Base-by-base conservation (phyloP, 1,140 invertebrate species). In the Epicauta chinensis region DNA sequence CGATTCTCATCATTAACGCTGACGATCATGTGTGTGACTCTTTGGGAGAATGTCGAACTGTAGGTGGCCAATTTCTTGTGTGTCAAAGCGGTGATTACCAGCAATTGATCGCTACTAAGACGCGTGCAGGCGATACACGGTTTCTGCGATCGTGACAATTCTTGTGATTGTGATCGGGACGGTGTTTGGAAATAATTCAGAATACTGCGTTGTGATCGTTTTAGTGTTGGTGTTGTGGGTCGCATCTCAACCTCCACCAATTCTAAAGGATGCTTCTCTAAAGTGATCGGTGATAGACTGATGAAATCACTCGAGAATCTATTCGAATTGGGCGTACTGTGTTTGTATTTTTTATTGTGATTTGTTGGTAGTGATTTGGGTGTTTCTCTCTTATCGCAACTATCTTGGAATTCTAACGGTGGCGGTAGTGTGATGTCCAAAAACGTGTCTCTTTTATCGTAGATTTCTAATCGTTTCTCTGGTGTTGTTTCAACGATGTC, bases 21-120 rank as follows among this genome's bases (percentile, higher is more conserved):
- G 16, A 68, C 66, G 13, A 70, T 61, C 56, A 70, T 55, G 56
- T 70, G 68, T 11, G 68, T 69, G 0, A 68, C 64, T 11, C 45
- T 46, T 3, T 35, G 11, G 37, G 32, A 51, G 54, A 68, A 70
- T 7, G n/a, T 38, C 14, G 34, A 35, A 31, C 59, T 56, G 34
- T 59, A 64, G 2, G 46, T 62, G 6, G 56, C 51, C 42, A 69
- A 53, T 16, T 63, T 62, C 43, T 55, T 66, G 29, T 61, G 52
- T n/a, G 61, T 55, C 49, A 70, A 46, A n/a, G 60, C 15, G 11
- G 30, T 52, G 37, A 70, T 62, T n/a, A 53, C 50, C 14, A 53
- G 59, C 13, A 56, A 47, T 43, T 66, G 45, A n/a, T 63, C 55
- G 39, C 59, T 61, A 38, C 43, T 55, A 3, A 64, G 11, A 23